Evolutionary conservation across 2,113 vertebrate genomes (phyloP).

Genomic region (Pelodiscus sinensis): DNA sequence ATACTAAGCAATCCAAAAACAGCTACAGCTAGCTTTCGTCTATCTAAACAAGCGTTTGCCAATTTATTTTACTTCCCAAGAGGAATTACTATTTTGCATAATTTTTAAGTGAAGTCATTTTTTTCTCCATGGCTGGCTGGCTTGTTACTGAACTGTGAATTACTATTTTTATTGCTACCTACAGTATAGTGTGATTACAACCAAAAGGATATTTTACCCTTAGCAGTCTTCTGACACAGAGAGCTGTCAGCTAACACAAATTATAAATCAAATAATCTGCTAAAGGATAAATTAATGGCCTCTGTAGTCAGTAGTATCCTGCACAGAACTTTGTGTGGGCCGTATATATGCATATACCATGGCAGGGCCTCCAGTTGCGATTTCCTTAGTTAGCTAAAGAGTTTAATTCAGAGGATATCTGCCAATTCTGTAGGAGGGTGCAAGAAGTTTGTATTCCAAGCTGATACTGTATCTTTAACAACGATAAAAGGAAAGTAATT

Average conservation of each 20-base stretch:
- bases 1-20: neutral
- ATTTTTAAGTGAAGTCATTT: neutral
- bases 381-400: neutral
- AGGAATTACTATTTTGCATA: neutral
- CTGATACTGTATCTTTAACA: neutral
- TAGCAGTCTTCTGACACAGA: neutral
- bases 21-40: neutral
- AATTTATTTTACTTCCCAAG: slow-evolving; percentile 3
- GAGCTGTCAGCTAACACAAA: neutral
- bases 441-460: neutral
- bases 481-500: neutral
- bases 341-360: neutral
- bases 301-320: neutral
- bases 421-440: neutral
- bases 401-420: neutral
- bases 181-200: neutral
- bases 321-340: neutral
- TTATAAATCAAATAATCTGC: neutral
- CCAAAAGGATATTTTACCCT: neutral
- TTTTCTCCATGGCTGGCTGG: neutral
- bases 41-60: neutral
- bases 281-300: neutral
- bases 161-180: neutral
- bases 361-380: neutral
- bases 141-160: neutral